These are phyloP conservation scores for Corythucha ciliata DNA, from an alignment of 2,888 invertebrate species.

Conservation along the genomic window DNA sequence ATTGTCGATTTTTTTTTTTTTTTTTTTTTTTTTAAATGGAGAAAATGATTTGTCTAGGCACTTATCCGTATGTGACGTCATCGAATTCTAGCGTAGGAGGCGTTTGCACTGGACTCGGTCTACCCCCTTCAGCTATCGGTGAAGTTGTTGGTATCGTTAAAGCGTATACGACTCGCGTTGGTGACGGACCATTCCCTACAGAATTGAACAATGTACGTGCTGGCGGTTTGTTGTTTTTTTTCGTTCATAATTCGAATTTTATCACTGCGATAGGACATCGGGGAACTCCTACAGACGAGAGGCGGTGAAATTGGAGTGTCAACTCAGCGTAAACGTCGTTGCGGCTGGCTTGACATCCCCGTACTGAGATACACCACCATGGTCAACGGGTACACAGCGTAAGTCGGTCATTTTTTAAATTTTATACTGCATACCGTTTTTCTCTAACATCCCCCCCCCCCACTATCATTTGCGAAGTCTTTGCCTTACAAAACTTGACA, in stretches of 20 bases:
- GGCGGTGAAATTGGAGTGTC: conserved; percentile 89
- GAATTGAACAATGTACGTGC: conserved; percentile 77
- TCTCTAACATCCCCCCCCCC: too few relatives aligned
- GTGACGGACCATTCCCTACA: conserved; percentile 96
- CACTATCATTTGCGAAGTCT: too few relatives aligned
- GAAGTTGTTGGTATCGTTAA: conserved; percentile 94
- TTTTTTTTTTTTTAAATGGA: too few relatives aligned
- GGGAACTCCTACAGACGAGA: conserved; percentile 63
- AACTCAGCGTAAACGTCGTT: conserved; percentile 85
- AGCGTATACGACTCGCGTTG: conserved; percentile 96
- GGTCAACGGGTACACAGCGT: conserved; percentile 91
- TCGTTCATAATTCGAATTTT: too few relatives aligned
- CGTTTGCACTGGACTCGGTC: conserved; percentile 89
- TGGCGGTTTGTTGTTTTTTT: too few relatives aligned
- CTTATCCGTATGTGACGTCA: conserved; percentile 97
- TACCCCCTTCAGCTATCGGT: conserved; percentile 83
- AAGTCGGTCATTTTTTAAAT: conserved; percentile 8
- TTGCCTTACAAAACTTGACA: conserved; percentile 94
- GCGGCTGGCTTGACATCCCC: conserved; percentile 95
- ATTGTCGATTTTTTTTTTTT: too few relatives aligned
- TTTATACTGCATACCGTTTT: too few relatives aligned
- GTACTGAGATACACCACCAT: conserved; percentile 82
- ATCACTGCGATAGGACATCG: conserved; percentile 69
- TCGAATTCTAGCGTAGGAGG: conserved; percentile 99
- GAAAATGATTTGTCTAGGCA: conserved; percentile 61